Evolutionary conservation across 2,113 vertebrate species (phyloP), one percentile per base, ranked within the genome.

Genomic region (Brachypodius melanocephalos): DNA sequence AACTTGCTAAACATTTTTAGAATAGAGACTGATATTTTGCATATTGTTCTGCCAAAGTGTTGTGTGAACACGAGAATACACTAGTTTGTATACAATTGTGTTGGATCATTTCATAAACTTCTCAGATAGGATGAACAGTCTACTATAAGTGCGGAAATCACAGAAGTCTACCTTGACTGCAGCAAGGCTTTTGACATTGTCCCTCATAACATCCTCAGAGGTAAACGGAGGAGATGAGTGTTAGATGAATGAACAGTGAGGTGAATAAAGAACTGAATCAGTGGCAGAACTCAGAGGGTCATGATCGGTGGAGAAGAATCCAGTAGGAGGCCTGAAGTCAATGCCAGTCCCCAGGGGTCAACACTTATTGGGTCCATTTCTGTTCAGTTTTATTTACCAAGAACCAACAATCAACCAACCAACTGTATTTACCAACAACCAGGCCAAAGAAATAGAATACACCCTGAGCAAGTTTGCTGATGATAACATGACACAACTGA

Each of bases 401-500:
- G 8, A 38, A 38, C 38, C 9, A 38, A 38, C 38, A 8, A 38
- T 10, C 38, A 38, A 38, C 38, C 38, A 38, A 38, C 38, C 38
- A 38, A 38, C 38, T 10, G 38, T 66, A 3, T 38, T 36, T 45
- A n/a, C 24, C 38, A 61, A 36, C 26, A 43, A 8, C 2, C 9
- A 25, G 55, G 16, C 24, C 15, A 38, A 68, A 29, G 5, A 8
- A 36, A 61, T 20, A 45, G 24, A 61, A 54, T 61, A 22, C 19
- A 29, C 10, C 32, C 24, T 46, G 22, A n/a, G 6, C 46, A 86
- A 32, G 12, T 19, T 52, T 68, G n/a, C 29, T 61, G 43, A 21
- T 25, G 15, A n/a, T 25, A n/a, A 61, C 0, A 1, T 62, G 34
- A 14, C 10, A 59, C 5, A 7, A 54, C 4, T 7, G 8, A 48